Evolutionary conservation across 1,140 invertebrate species (phyloP), one percentile per base, ranked within the genome.

Genomic region (Adelges cooleyi): DNA sequence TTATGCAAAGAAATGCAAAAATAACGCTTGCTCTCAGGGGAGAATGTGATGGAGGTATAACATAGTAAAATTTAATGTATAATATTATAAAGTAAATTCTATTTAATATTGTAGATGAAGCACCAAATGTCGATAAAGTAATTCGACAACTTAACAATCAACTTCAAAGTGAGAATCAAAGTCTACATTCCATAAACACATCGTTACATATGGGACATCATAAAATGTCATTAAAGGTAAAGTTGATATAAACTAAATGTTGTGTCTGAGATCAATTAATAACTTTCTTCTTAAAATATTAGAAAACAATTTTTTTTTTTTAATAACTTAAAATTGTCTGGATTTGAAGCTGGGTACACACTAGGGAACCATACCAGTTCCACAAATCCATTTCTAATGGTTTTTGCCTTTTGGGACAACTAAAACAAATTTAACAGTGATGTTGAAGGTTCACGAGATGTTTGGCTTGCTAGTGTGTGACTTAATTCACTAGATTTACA

Each of bases 161-260:
- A 73, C 81, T 96, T 54, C 90, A 93, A 75, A 83, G 82, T 25
- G 94, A 98, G 78, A 97, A 95, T 75, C 81, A 86, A 66, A 88
- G 89, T 70, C 79, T 98, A 10, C 89, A 96, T 78, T 86, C 87
- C n/a, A 80, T 95, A 66, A 91, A 94, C 69, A 95, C 94, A 15
- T 84, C 87, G 33, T 79, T 98, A 13, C 94, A 97, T 75, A 92
- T 95, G 77, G 88, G 90, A 70, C 90, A 95, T 74, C 93, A 96
- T 71, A 86, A 86, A 18, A 91, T 92, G 76, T 92, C 89, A 33
- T 77, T 96, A 3, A 89, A 93, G 77, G 84, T 86, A 72, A 71
- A 68, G 62, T 40, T 40, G 0, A 17, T 48, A 22, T 48, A 6
- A 6, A 22, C n/a, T n/a, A n/a, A n/a, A n/a, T n/a, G n/a, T n/a